Percentiles rank a stretch among this genome's conserved stretches.
These are phyloP conservation scores for Piaya cayana DNA, from an alignment of 2,113 vertebrate species.

Conservation along the genomic window DNA sequence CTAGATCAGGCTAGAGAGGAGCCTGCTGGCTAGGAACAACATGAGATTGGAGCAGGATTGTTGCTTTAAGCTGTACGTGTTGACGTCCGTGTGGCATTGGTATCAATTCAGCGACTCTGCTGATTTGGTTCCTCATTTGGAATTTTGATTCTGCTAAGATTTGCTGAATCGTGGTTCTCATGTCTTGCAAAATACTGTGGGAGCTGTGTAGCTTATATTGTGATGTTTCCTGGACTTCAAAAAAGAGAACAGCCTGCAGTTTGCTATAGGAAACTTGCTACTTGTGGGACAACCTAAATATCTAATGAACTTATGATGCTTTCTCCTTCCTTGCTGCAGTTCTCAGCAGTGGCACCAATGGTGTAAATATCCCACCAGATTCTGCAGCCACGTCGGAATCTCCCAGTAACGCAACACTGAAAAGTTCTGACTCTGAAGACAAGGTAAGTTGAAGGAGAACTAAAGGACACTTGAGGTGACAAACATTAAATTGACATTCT, in stretches of 20 bases:
- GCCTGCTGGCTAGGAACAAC: background rate
- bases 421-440: constrained; percentile 55
- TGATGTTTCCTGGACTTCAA: background rate
- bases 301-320: background rate
- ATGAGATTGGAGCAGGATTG: background rate
- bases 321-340: constrained; percentile 45
- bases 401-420: constrained; percentile 74
- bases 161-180: background rate
- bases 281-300: background rate
- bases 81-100: background rate
- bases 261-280: background rate
- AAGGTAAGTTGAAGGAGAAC: constrained; percentile 34
- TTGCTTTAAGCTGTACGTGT: background rate
- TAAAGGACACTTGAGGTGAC: background rate
- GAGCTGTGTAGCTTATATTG: background rate
- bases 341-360: constrained; percentile 94
- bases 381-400: constrained; percentile 71
- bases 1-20: background rate
- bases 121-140: background rate
- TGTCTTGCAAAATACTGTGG: background rate
- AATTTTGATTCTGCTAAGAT: background rate
- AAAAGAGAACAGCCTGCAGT: background rate
- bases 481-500: background rate
- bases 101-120: background rate
- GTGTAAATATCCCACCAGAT: constrained; percentile 86